Evolutionary conservation across 2,797 vertebrate species (phyloP).

Genomic region (Taenioides sp.): DNA sequence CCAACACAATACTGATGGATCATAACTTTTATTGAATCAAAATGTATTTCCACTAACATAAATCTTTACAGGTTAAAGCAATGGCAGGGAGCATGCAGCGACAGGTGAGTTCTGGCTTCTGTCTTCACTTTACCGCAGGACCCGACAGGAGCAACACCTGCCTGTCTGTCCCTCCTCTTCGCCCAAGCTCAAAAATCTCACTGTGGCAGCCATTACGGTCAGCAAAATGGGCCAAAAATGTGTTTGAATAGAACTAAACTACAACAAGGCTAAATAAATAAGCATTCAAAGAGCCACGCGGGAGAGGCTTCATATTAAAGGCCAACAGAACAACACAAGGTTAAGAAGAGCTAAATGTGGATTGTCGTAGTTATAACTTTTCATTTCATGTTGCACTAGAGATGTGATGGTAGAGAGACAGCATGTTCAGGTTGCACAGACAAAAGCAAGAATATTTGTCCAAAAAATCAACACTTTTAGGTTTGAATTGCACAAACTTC

Average conservation of each 20-base stretch:
- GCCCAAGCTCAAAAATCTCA: constrained; percentile 40
- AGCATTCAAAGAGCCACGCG: constrained; percentile 53
- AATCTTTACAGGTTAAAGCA: constrained; percentile 64
- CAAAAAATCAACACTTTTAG: no score
- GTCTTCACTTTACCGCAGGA: not conserved
- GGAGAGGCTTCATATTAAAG: constrained; percentile 40
- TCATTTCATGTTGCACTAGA: constrained; percentile 62
- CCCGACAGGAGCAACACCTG: not conserved
- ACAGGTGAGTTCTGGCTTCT: constrained; percentile 23
- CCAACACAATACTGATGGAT: constrained; percentile 14
- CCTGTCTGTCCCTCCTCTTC: constrained; percentile 10
- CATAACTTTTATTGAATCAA: constrained; percentile 79
- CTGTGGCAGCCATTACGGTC: constrained; percentile 34
- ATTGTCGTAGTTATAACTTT: constrained; percentile 59
- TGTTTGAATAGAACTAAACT: constrained; percentile 53
- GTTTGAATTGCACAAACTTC: not conserved
- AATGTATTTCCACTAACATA: constrained; percentile 57
- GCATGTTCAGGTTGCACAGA: constrained; percentile 14
- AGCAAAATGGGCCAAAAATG: constrained; percentile 31
- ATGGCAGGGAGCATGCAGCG: constrained; percentile 76
- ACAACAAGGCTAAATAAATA: constrained; percentile 74
- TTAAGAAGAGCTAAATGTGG: constrained; percentile 61
- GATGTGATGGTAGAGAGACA: constrained; percentile 57
- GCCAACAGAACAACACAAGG: constrained; percentile 44
- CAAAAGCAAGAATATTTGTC: not conserved